Conservation (phyloP, 2,113 vertebrate species). For the Embiotoca jacksoni region DNA sequence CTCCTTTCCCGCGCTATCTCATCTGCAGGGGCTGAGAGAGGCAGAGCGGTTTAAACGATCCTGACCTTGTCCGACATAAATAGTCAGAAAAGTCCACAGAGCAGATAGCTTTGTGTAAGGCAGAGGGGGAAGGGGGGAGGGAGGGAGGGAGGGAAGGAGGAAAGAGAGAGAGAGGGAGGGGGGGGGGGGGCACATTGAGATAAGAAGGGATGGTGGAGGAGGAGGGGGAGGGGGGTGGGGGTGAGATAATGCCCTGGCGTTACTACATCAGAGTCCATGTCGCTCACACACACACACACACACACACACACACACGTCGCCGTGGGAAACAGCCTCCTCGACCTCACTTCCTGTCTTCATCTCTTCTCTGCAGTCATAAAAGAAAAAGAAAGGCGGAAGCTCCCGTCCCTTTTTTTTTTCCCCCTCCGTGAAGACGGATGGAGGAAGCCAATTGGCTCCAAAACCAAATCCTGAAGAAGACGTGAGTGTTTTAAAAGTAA, state of each 20-base stretch:
- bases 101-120: constrained; percentile 83
- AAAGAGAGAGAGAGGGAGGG: not conserved
- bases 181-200: constrained; percentile 53
- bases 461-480: constrained; percentile 59
- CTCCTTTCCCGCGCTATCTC: constrained; percentile 76
- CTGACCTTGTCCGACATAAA: constrained; percentile 89
- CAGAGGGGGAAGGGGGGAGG: not conserved
- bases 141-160: not conserved
- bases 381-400: constrained; percentile 23
- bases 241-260: constrained; percentile 74
- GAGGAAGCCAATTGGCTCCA: constrained; percentile 65
- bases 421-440: constrained; percentile 41
- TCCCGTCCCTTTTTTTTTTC: constrained; percentile 27
- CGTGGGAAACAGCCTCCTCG: constrained; percentile 65
- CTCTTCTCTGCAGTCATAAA: constrained; percentile 31
- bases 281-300: constrained; percentile 24
- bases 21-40: constrained; percentile 82
- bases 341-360: constrained; percentile 47
- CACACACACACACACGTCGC: constrained; percentile 1
- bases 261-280: constrained; percentile 75
- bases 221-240: constrained; percentile 20
- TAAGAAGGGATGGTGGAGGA: constrained; percentile 44
- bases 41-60: constrained; percentile 84
- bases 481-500: constrained; percentile 67
- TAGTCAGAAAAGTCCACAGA: constrained; percentile 86